Conservation (phyloP, 1,140 invertebrate genomes). For the Conus betulinus region DNA sequence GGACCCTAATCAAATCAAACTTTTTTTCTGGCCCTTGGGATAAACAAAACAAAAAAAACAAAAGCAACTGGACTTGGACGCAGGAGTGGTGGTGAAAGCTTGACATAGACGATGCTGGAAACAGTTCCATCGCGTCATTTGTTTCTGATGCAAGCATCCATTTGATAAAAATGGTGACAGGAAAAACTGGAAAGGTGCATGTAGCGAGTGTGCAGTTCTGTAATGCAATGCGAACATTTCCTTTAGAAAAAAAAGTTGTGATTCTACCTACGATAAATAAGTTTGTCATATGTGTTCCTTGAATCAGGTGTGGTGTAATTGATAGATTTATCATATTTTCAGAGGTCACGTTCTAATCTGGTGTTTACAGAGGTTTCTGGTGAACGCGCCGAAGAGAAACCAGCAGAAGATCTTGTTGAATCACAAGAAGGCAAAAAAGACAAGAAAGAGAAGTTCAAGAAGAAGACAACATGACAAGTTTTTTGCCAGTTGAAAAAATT, state of each 20-base stretch:
- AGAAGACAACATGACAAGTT: constrained; percentile 10
- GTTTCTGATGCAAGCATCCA: too few species aligned
- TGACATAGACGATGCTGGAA: too few species aligned
- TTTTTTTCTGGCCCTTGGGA: too few species aligned
- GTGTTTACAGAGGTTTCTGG: neutral
- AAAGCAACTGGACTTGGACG: too few species aligned
- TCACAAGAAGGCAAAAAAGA: neutral
- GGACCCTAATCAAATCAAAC: too few species aligned
- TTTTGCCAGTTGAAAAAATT: neutral
- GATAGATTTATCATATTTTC: neutral
- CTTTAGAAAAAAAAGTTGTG: neutral
- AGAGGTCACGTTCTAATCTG: neutral
- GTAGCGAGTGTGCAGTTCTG: too few species aligned
- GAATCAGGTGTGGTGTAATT: neutral
- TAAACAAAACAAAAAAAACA: too few species aligned
- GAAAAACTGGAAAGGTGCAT: too few species aligned
- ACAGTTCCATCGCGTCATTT: too few species aligned
- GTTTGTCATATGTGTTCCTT: neutral
- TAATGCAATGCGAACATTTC: too few species aligned
- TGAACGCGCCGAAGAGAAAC: neutral
- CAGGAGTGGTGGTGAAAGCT: too few species aligned
- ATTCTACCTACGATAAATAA: neutral
- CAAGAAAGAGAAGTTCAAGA: constrained; percentile 13
- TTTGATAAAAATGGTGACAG: too few species aligned
- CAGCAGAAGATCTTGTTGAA: neutral